Evolutionary conservation across 1,140 invertebrate species (phyloP), one percentile per base, ranked within the genome.

Genomic region (Drosophila gunungcola): DNA sequence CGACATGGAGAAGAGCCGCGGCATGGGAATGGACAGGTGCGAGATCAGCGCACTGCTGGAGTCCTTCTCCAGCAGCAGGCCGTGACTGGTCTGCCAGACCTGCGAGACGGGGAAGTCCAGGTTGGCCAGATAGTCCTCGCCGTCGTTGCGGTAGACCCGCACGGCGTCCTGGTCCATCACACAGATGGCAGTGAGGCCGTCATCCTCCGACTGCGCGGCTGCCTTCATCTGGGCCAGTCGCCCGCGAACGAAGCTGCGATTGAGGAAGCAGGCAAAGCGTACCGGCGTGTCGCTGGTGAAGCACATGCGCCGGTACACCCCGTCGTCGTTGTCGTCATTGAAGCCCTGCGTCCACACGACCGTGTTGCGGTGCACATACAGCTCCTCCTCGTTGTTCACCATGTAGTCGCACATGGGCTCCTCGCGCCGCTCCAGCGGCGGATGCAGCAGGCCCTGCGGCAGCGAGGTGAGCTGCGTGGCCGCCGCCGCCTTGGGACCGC

Each of bases 281-380:
- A 98, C 96, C 32, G 95, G 94, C 36, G 95, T 94, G 69, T 97
- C 96, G 78, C 96, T 95, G 4, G 97, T 98, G 86, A 97, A 98
- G 48, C 95, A 95, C 73, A 94, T 94, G 36, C 95, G 95, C 64
- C 95, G 88, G 3, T 94, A 78, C 2, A 94, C 76, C 27, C 93
- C 74, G 32, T 80, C 73, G 5, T 86, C 73, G 11, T 78, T 84
- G 13, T 67, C 84, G 54, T 88, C 84, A 12, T 69, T 62, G 9
- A 89, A 52, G 5, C 92, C 92, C 61, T 83, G 73, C 3, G 95
- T 95, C 95, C 97, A 97, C 25, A 98, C 94, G 16, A 96, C 97
- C 21, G 96, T 96, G 86, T 96, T 95, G 5, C 96, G 97, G 74
- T 95, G 96, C 10, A 97, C 95, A 93, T 98, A 99, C 12, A 99